Evolutionary conservation across 2,888 invertebrate genomes (phyloP), one percentile per base, ranked within the genome.

Genomic region (Neoaliturus tenellus): DNA sequence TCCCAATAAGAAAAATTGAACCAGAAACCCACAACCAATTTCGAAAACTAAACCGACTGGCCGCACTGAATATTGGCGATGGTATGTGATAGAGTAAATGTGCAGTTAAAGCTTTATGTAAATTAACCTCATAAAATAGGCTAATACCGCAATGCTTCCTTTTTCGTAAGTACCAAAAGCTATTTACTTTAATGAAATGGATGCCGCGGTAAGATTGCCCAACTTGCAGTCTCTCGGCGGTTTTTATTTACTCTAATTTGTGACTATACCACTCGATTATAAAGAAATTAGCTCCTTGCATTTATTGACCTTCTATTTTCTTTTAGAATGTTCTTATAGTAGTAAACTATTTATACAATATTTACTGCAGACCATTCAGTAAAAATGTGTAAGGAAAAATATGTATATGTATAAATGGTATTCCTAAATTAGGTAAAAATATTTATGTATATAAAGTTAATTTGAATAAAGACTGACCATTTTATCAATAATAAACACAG

Each of bases 101-200:
- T 28, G 62, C 62, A 62, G 31, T 55, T 31, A 55, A n/a, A 62
- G 62, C 6, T 62, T 62, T 62, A 62, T 62, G 62, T 25, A 62
- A 62, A 62, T 62, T 28, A 17, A 62, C 62, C 62, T 28, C 62
- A 62, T 62, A 62, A 62, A 62, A 31, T 62, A 62, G 14, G 4
- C 62, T 62, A 28, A 62, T 62, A 62, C 62, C 62, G 62, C 62
- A 62, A 62, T 62, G 28, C 62, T 62, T 62, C 62, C 62, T 62
- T 62, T 62, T 62, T 62, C 28, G 28, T 62, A 62, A 62, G 62
- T 28, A 62, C 62, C 62, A 62, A 28, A 62, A 62, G 62, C 62
- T 62, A 62, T 62, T 62, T 62, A 62, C 62, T 62, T 62, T 62
- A 62, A 62, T 62, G 62, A 62, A 62, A 62, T 62, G 62, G 62